Evolutionary conservation across 2,113 vertebrate species (phyloP).

Genomic region (Corythornis madagascariensis): DNA sequence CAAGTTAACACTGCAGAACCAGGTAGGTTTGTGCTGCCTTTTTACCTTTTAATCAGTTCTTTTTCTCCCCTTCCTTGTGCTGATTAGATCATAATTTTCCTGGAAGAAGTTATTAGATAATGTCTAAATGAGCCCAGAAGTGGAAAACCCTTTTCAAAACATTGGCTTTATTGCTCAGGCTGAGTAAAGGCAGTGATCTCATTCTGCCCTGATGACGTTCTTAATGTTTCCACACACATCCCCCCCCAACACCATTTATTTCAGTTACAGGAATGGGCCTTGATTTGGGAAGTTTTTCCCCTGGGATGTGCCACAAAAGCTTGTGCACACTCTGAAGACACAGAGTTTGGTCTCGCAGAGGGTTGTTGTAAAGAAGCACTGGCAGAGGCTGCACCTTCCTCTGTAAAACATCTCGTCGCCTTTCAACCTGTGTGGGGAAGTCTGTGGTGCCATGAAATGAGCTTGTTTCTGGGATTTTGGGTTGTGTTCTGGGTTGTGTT

Average conservation of each 20-base stretch:
- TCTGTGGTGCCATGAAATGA: constrained; percentile 57
- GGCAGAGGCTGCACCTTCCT: not conserved
- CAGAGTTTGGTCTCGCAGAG: not conserved
- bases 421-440: not conserved
- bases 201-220: not conserved
- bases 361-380: not conserved
- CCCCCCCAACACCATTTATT: not conserved
- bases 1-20: not conserved
- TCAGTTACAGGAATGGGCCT: constrained; percentile 14
- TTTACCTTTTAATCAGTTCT: not conserved
- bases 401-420: not conserved
- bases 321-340: not conserved
- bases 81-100: constrained; percentile 52
- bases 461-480: constrained; percentile 51
- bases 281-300: constrained; percentile 4
- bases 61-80: not conserved
- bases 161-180: constrained; percentile 26
- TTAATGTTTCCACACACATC: not conserved
- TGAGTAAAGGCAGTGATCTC: constrained; percentile 26
- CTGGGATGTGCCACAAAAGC: not conserved
- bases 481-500: too few relatives aligned
- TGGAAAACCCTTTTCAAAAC: constrained; percentile 56
- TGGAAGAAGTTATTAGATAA: constrained; percentile 64
- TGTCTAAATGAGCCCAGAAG: constrained; percentile 53
- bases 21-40: not conserved